Conservation (phyloP, 2,797 vertebrate genomes). For the Sebastes matsubarae region DNA sequence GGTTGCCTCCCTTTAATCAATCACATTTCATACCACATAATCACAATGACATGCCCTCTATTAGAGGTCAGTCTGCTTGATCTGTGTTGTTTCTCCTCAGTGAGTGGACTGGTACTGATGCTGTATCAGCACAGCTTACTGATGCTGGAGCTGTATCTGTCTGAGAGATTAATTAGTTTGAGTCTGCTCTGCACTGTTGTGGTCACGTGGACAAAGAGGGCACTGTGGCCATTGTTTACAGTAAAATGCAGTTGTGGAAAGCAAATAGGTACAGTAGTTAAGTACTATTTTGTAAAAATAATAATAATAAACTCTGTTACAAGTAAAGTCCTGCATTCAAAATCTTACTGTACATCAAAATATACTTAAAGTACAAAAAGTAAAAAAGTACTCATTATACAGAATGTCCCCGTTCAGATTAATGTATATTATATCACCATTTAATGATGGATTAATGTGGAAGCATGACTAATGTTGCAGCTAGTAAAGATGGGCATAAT, state of each 20-base stretch:
- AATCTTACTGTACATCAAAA: neutral
- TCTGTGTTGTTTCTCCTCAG: constrained; percentile 40
- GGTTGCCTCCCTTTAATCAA: constrained; percentile 78
- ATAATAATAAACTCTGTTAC: neutral
- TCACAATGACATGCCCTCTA: constrained; percentile 74
- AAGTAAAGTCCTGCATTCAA: neutral
- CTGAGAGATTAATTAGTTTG: constrained; percentile 20
- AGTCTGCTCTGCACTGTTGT: constrained; percentile 8
- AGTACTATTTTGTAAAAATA: neutral
- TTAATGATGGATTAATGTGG: neutral
- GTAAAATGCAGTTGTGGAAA: neutral
- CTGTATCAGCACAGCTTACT: constrained; percentile 39
- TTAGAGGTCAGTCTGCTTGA: constrained; percentile 65
- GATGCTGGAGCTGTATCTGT: constrained; percentile 14
- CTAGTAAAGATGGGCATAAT: neutral
- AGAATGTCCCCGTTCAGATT: neutral
- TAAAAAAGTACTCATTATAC: neutral
- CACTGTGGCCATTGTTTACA: neutral
- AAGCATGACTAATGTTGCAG: neutral
- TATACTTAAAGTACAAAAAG: neutral
- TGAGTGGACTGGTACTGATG: constrained; percentile 20
- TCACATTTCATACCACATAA: constrained; percentile 83
- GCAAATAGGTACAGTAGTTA: neutral
- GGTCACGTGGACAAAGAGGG: neutral
- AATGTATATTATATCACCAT: neutral